Evolutionary conservation across 2,113 vertebrate species (phyloP).

Genomic region (Fregetta grallaria): DNA sequence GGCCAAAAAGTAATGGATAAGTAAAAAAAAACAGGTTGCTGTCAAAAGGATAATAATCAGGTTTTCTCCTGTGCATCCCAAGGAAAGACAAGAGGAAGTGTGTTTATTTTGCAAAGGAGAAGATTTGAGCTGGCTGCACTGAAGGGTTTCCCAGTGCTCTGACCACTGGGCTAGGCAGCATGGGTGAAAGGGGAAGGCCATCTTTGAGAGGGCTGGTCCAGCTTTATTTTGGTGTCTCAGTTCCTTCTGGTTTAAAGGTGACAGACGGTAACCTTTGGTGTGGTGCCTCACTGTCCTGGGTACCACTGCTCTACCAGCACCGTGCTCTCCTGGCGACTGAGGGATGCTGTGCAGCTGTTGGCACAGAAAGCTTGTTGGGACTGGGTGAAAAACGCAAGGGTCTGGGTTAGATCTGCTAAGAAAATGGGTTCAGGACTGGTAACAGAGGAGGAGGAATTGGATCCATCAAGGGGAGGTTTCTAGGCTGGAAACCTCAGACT

Average conservation of each 20-base stretch:
- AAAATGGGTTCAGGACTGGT: neutral
- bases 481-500: neutral
- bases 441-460: neutral
- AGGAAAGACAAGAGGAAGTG: neutral
- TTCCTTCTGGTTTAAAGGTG: neutral
- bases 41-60: neutral
- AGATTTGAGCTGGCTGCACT: neutral
- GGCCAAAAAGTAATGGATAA: neutral
- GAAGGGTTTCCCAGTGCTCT: neutral
- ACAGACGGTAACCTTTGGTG: too few relatives aligned
- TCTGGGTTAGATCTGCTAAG: neutral
- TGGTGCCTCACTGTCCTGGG: neutral
- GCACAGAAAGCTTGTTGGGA: neutral
- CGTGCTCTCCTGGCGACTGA: neutral
- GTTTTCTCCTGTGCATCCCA: neutral
- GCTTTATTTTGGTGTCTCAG: neutral
- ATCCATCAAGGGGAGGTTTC: neutral
- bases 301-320: neutral
- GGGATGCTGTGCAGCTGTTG: neutral
- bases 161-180: fast-evolving
- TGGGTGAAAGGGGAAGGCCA: neutral
- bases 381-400: fast-evolving
- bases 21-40: neutral
- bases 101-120: neutral
- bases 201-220: neutral